phyloP scores from a whole-genome alignment of 2,113 vertebrate genomes.

The Microcebus murinus region DNA sequence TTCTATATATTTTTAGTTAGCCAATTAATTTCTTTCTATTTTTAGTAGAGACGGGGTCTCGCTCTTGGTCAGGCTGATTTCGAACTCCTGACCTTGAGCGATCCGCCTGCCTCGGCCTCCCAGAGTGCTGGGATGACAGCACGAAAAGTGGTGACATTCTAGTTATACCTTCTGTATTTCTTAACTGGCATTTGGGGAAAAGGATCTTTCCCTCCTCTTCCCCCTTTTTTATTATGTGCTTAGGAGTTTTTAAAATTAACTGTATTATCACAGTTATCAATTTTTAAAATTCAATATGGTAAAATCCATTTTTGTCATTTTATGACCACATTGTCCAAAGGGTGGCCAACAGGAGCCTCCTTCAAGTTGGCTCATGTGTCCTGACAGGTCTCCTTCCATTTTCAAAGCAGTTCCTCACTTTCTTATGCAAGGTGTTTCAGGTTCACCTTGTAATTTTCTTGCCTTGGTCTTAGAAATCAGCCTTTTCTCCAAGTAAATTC shows the following conservation, averaged over 20 bases:
- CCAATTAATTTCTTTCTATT: no score
- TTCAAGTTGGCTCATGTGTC: neutral
- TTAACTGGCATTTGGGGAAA: neutral
- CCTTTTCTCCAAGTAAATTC: neutral
- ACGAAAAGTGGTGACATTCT: no score
- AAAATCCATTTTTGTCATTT: neutral
- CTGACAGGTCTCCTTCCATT: neutral
- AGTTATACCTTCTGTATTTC: neutral
- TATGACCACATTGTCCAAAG: neutral
- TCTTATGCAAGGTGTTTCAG: neutral
- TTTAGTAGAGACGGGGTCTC: no score
- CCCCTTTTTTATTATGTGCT: neutral
- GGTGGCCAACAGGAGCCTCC: neutral
- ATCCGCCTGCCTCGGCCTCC: no score
- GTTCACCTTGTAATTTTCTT: neutral
- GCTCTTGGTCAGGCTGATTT: no score
- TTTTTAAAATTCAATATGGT: neutral
- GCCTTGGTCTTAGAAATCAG: neutral
- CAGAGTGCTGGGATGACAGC: no score
- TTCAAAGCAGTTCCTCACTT: neutral
- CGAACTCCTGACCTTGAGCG: no score
- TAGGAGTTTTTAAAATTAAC: neutral
- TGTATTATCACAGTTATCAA: no score
- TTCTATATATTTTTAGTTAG: no score
- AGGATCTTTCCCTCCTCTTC: neutral